Base-by-base conservation (phyloP, 30 jellyfish, hydroid and myxozoan genomes). In the Cassiopea andromeda region DNA sequence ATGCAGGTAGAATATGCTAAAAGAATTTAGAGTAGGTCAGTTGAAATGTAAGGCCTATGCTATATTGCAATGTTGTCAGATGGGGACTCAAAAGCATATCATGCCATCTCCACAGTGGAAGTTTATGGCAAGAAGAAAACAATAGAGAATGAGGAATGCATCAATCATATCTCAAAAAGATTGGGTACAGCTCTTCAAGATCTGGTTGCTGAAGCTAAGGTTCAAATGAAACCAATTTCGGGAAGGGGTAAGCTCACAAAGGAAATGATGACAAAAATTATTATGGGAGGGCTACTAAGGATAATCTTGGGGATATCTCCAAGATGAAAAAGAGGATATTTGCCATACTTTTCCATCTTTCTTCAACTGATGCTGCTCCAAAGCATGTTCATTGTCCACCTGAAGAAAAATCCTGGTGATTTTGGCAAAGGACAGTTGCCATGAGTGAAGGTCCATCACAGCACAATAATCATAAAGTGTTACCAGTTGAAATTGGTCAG, bases 1-100 rank as follows among this genome's bases (percentile, higher is more conserved):
- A 84, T 84, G 92, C 89, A 84, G 61, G 88, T 72, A 47, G 89
- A 70, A 19, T 17, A 76, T 84, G 92, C 92, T 44, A 38, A 45
- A 7, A 44, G 44, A n/a, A 76, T 2, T 46, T 85, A 82, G 84
- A 49, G 47, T 9, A 19, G 90, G 1, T 76, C 77, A 43, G 78
- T 75, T 46, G 83, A 75, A 6, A 43, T 38, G 3, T 48, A 18
- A 1, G 49, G 68, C 60, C 82, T 87, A 14, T 75, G 89, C 14
- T 87, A 87, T 64, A 87, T 90, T 1, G 47, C 90, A 18, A 73
- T 67, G 75, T 80, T 72, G 45, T 71, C 68, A 44, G 93, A 73
- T 75, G 93, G 93, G 8, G 93, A 85, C 81, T 46, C 80, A 64
- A 85, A 85, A 60, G 69, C 88, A 0, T 84, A 70, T 74, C 80